Evolutionary conservation across 2,888 invertebrate genomes (phyloP).

Genomic region (Drosophila suboccidentalis): DNA sequence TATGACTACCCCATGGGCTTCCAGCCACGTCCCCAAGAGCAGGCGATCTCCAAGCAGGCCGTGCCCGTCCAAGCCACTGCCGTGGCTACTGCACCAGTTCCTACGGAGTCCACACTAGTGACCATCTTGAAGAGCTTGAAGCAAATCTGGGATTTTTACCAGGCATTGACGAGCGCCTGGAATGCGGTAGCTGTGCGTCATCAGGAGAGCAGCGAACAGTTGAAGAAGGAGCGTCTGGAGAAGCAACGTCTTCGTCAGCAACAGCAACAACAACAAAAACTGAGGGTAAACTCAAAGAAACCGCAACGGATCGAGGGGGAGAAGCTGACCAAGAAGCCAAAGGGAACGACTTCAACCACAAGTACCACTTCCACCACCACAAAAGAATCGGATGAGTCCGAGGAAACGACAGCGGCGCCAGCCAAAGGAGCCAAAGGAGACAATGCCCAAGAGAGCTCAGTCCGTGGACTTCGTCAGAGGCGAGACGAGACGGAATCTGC

Average conservation of each 20-base stretch:
- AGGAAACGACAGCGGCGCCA: constrained; percentile 28
- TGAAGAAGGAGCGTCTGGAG: constrained; percentile 62
- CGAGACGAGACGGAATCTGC: constrained; percentile 38
- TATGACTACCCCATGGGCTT: constrained; percentile 76
- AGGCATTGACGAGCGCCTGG: constrained; percentile 82
- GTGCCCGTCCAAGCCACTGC: constrained; percentile 12
- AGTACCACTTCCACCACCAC: constrained; percentile 45
- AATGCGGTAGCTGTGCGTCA: constrained; percentile 72
- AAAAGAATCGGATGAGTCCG: constrained; percentile 17
- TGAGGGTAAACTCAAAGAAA: constrained; percentile 78
- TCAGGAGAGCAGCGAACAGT: constrained; percentile 56
- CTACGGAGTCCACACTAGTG: constrained; percentile 62
- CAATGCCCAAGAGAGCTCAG: constrained; percentile 21
- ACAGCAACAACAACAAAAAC: constrained; percentile 53
- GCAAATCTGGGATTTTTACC: constrained; percentile 83
- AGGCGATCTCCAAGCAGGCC: constrained; percentile 48
- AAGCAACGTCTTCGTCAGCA: constrained; percentile 66
- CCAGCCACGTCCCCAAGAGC: constrained; percentile 52
- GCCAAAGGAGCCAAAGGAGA: constrained; percentile 43
- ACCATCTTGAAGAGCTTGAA: constrained; percentile 76
- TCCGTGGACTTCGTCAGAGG: constrained; percentile 59
- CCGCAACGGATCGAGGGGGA: constrained; percentile 67
- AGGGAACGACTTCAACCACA: constrained; percentile 46
- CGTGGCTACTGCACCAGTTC: constrained; percentile 17
- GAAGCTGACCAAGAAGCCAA: constrained; percentile 50